Percentiles rank a stretch among this genome's conserved stretches.
Evolutionary conservation across 2,797 vertebrate genomes (phyloP).

Genomic region (Taenioides sp.): DNA sequence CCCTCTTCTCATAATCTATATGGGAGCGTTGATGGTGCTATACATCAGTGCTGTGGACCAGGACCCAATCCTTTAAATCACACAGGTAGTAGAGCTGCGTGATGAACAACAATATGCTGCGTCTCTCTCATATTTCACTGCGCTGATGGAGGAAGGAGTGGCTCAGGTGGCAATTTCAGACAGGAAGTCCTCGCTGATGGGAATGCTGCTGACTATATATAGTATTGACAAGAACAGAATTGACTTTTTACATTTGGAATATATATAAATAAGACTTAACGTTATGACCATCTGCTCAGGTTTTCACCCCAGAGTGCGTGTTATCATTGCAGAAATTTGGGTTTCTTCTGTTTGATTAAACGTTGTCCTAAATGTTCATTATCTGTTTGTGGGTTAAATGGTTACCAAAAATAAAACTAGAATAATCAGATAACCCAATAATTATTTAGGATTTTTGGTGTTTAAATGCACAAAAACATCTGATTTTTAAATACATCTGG

Average conservation of each 20-base stretch:
- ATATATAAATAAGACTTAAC: neutral
- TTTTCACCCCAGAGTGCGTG: neutral
- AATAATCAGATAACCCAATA: too few species aligned
- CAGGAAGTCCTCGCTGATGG: constrained; percentile 34
- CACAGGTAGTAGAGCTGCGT: constrained; percentile 28
- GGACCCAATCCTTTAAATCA: constrained; percentile 32
- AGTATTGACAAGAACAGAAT: constrained; percentile 15
- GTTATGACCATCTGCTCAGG: too few species aligned
- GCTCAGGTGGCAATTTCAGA: constrained; percentile 41
- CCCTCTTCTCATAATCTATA: constrained; percentile 31
- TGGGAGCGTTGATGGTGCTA: constrained; percentile 17
- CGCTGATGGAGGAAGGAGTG: constrained; percentile 33
- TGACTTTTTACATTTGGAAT: constrained; percentile 6
- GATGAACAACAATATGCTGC: constrained; percentile 32
- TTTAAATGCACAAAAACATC: too few species aligned
- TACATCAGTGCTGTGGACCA: constrained; percentile 28
- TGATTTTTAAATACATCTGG: too few species aligned
- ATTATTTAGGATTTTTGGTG: too few species aligned
- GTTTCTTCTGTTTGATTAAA: too few species aligned
- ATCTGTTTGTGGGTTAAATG: too few species aligned
- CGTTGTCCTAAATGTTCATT: too few species aligned
- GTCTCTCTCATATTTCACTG: constrained; percentile 33
- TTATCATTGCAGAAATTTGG: neutral
- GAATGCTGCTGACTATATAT: neutral
- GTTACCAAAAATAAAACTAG: too few species aligned